Base-by-base conservation (phyloP, 2,888 invertebrate species). In the Lasioglossum malachurum region DNA sequence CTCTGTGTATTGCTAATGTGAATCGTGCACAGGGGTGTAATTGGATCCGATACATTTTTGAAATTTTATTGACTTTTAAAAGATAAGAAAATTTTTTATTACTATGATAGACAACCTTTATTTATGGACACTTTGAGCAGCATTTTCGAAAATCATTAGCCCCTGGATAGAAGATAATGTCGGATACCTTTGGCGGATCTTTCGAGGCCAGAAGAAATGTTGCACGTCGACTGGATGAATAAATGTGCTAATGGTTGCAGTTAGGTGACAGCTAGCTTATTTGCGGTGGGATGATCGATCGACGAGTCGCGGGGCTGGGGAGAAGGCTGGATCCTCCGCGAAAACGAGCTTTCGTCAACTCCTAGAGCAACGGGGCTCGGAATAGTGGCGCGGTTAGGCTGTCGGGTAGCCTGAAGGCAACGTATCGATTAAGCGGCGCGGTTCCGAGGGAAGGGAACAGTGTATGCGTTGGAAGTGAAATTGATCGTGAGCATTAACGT, bases 401-500 rank as follows among this genome's bases (percentile, higher is more conserved):
- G 83, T 84, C 79, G 67, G 84, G 73, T 75, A 44, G 75, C 87
- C 84, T 82, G 86, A 84, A 87, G 87, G 87, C 87, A 82, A 84
- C 79, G 74, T 87, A 90, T 90, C 90, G 90, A 90, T 90, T 90
- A 89, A 86, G 46, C 77, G 75, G 57, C 80, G 75, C 82, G 75
- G 73, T 78, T 80, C 76, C 49, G 49, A 73, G 31, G 73, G 73
- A 31, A 31, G 46, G 76, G 73, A 72, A 76, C 67, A 16, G 35
- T 14, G 57, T 14, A 41, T 74, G 82, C 60, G 60, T 67, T 83
- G 82, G 41, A 83, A 79, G 83, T 81, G 86, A 88, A 88, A 88
- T 86, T 88, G 88, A 88, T 88, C 86, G 88, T 75, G 81, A 88
- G 86, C 83, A 88, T 88, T 88, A 88, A 83, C 82, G 80, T 82